Evolutionary conservation across 92 coral and sea anemone genomes (phyloP).

Genomic region (Meandrina meandrites): DNA sequence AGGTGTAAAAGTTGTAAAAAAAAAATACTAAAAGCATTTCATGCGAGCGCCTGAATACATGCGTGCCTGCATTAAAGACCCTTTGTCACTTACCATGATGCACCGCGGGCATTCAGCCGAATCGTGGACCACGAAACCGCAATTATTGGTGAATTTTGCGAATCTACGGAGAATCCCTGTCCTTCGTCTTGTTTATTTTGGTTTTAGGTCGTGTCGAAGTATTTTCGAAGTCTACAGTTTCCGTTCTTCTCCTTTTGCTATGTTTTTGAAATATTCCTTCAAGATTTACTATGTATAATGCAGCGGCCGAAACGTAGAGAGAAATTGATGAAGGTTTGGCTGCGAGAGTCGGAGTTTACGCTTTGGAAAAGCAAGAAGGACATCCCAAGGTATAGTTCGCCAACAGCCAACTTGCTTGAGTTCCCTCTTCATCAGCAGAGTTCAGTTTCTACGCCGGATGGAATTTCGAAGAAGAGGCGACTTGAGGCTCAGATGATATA

Average conservation of each 20-base stretch:
- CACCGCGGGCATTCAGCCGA: neutral
- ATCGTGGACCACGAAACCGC: neutral
- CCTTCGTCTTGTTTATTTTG: conserved; percentile 8
- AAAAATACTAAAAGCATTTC: too few relatives aligned
- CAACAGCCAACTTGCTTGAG: too few relatives aligned
- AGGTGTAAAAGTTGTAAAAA: too few relatives aligned
- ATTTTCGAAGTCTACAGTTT: conserved; percentile 10
- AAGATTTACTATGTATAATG: neutral
- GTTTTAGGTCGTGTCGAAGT: too few relatives aligned
- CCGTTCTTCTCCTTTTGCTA: conserved; percentile 11
- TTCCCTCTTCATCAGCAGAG: too few relatives aligned
- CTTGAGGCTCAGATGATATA: too few relatives aligned
- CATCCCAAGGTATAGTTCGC: conserved; percentile 26
- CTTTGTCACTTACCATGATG: too few relatives aligned
- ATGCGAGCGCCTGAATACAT: too few relatives aligned
- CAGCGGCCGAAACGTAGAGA: conserved; percentile 35
- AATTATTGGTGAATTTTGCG: too few relatives aligned
- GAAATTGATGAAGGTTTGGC: conserved; percentile 35
- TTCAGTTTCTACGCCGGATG: too few relatives aligned
- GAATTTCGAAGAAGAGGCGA: too few relatives aligned
- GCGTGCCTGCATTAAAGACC: too few relatives aligned
- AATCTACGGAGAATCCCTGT: neutral
- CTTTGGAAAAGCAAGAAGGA: conserved; percentile 33
- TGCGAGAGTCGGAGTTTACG: conserved; percentile 23
- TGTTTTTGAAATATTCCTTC: neutral